These are phyloP conservation scores for Ciconia nigra DNA, from an alignment of 2,797 vertebrate genomes.

Conservation along the genomic window DNA sequence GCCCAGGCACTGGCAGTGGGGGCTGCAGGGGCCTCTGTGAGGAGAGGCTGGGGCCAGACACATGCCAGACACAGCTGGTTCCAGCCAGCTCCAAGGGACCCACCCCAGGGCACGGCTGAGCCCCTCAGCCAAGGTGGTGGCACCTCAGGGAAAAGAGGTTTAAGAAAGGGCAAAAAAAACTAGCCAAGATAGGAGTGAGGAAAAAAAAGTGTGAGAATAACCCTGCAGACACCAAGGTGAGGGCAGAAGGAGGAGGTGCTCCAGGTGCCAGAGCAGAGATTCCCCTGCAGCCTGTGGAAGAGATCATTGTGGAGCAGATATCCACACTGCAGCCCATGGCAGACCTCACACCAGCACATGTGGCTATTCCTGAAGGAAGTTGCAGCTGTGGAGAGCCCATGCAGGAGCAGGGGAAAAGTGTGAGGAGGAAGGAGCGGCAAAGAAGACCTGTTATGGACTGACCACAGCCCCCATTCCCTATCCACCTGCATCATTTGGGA, in stretches of 20 bases:
- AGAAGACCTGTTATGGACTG: background rate
- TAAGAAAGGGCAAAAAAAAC: background rate
- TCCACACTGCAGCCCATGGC: accelerated
- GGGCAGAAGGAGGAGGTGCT: background rate
- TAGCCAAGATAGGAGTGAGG: background rate
- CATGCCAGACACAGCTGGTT: accelerated
- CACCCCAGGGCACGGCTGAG: accelerated
- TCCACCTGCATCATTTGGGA: background rate
- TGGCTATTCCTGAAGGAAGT: background rate
- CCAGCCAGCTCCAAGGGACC: accelerated
- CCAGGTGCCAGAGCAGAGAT: background rate
- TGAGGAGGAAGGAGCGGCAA: background rate
- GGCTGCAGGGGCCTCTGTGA: background rate
- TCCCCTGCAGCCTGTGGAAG: background rate
- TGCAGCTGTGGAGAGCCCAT: background rate
- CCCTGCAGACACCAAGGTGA: background rate
- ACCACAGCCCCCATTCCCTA: background rate
- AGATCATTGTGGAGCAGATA: background rate
- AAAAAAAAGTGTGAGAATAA: background rate
- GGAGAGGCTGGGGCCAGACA: background rate
- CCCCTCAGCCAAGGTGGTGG: accelerated
- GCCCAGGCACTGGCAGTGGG: accelerated
- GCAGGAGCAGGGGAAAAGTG: background rate
- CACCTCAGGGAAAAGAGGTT: accelerated
- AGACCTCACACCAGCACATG: accelerated